A percentile compares a stretch with the other conserved stretches of the same genome.
Conservation (phyloP, 2,888 invertebrate genomes). For the Anorthoa munda region DNA sequence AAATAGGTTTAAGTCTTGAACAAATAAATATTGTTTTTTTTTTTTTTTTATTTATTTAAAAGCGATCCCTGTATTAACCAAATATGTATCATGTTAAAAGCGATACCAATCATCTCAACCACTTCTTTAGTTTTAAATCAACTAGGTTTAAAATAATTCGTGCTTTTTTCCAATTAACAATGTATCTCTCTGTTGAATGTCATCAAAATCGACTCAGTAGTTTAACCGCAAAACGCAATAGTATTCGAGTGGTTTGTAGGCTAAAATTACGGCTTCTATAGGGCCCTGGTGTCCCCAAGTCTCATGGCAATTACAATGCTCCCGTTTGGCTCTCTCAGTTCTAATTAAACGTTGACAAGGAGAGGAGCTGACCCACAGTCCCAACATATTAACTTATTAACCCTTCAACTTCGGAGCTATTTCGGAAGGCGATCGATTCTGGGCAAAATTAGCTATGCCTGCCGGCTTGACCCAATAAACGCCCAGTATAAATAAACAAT, state of each 20-base stretch:
- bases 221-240: background rate
- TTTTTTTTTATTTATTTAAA: no score
- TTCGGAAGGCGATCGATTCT: conserved; percentile 67
- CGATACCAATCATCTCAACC: background rate
- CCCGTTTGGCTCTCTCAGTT: conserved; percentile 26
- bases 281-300: background rate
- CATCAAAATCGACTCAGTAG: background rate
- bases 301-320: conserved; percentile 48
- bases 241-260: background rate
- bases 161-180: background rate
- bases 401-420: conserved; percentile 62
- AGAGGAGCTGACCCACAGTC: conserved; percentile 52
- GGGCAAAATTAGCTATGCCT: conserved; percentile 54
- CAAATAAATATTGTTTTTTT: no score
- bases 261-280: no score
- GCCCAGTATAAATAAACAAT: conserved; percentile 65
- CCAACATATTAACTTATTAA: conserved; percentile 36
- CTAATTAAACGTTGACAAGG: conserved; percentile 50
- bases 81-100: background rate
- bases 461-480: conserved; percentile 68
- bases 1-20: no score
- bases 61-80: no score
- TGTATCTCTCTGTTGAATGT: background rate
- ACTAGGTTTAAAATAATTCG: background rate
- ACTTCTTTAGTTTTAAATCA: background rate